phyloP scores from a whole-genome alignment of 1,140 invertebrate species.

The Sinonovacula constricta region DNA sequence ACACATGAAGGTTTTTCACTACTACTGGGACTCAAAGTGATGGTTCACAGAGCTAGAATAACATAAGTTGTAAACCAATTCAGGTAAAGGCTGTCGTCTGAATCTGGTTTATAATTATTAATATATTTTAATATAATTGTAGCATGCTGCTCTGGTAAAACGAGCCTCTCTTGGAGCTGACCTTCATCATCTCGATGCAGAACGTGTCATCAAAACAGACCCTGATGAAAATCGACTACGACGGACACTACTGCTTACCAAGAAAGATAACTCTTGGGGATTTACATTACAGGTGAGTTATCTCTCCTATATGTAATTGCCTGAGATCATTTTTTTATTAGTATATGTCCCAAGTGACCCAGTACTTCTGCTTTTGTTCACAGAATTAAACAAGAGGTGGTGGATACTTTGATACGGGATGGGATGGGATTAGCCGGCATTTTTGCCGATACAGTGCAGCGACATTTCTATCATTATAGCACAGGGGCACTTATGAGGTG shows the following conservation, averaged over 20 bases:
- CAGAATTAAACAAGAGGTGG: neutral
- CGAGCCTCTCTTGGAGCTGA: conserved; percentile 60
- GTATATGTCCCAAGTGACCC: neutral
- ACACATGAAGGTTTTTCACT: no score
- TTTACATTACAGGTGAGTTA: conserved; percentile 89
- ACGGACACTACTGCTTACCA: conserved; percentile 90
- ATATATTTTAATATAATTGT: no score
- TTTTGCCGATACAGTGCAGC: neutral
- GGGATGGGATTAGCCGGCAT: neutral
- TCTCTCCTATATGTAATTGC: neutral
- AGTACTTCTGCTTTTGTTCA: neutral
- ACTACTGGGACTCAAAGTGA: no score
- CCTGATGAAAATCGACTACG: conserved; percentile 90
- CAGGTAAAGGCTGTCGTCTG: no score
- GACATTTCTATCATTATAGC: no score
- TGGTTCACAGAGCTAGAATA: no score
- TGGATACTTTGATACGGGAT: neutral
- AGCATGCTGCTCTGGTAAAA: no score
- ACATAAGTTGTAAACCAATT: no score
- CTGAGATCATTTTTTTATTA: neutral
- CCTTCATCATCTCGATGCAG: conserved; percentile 89
- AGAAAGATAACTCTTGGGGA: conserved; percentile 92
- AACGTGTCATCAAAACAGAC: conserved; percentile 86
- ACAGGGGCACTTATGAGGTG: no score
- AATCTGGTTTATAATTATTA: no score